These are phyloP conservation scores for Phengaris alcon DNA, from an alignment of 2,888 invertebrate species.

Conservation along the genomic window DNA sequence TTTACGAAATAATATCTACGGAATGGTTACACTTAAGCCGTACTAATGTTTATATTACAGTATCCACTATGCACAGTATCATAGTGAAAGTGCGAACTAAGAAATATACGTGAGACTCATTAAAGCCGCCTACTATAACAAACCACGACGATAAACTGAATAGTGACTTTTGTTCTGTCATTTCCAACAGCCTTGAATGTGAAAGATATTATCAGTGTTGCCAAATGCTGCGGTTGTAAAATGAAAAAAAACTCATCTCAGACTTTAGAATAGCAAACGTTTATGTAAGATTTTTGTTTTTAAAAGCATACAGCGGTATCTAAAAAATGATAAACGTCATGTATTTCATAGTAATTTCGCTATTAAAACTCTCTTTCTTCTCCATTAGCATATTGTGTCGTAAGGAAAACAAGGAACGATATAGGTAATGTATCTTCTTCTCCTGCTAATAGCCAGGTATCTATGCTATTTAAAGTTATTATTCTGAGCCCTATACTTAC, in stretches of 20 bases:
- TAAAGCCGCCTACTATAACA: slow-evolving; percentile 48
- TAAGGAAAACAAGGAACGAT: too few species aligned
- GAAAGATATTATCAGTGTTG: slow-evolving; percentile 30
- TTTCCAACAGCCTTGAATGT: not conserved
- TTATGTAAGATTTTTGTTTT: too few species aligned
- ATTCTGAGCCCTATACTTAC: too few species aligned
- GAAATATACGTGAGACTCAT: slow-evolving; percentile 46
- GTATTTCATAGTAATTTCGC: too few species aligned
- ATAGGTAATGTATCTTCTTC: too few species aligned
- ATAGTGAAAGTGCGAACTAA: slow-evolving; percentile 61
- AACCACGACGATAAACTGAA: slow-evolving; percentile 60
- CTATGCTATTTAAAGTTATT: too few species aligned
- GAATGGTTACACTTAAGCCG: slow-evolving; percentile 3
- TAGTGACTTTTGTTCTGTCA: slow-evolving; percentile 44
- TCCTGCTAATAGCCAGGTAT: too few species aligned
- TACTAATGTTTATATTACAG: not conserved
- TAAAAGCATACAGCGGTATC: too few species aligned
- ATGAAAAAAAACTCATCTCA: not conserved
- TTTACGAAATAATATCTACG: slow-evolving; percentile 19
- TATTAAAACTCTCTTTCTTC: too few species aligned
- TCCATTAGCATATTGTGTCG: too few species aligned
- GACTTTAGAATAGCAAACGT: too few species aligned
- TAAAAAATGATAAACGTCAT: too few species aligned
- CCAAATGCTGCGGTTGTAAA: slow-evolving; percentile 21
- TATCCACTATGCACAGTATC: slow-evolving; percentile 14